A percentile compares a stretch with the other conserved stretches of the same genome.
phyloP scores from a whole-genome alignment of 1,140 invertebrate genomes.

The Chelonus insularis region DNA sequence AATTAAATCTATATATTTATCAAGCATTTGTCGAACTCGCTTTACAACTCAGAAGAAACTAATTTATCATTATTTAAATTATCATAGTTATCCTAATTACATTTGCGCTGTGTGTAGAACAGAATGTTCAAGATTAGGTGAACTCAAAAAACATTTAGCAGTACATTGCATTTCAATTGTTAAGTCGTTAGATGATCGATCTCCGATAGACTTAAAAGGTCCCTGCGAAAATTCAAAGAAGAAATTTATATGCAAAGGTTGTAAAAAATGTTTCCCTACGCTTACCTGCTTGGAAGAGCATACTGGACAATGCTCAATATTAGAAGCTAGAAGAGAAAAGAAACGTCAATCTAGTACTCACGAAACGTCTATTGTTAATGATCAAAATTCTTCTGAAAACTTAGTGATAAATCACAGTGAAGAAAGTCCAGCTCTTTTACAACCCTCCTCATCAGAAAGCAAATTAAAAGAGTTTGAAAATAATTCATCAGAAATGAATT shows the following conservation, averaged over 20 bases:
- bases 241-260: slow-evolving; percentile 15
- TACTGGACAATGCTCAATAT: not conserved
- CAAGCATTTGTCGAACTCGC: slow-evolving; percentile 10
- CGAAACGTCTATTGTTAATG: too few species aligned
- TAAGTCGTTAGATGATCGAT: not conserved
- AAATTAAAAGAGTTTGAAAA: too few species aligned
- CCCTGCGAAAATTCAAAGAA: slow-evolving; percentile 16
- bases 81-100: not conserved
- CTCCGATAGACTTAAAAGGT: slow-evolving; percentile 15
- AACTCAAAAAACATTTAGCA: slow-evolving; percentile 3
- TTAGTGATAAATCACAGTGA: too few species aligned
- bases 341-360: not conserved
- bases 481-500: too few species aligned
- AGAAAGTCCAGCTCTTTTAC: too few species aligned
- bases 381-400: too few species aligned
- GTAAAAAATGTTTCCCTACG: slow-evolving; percentile 22
- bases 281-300: slow-evolving; percentile 10
- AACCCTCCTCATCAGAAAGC: too few species aligned
- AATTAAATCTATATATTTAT: slow-evolving; percentile 1
- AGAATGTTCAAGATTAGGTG: not conserved
- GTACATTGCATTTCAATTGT: slow-evolving; percentile 9
- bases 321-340: not conserved
- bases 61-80: slow-evolving; percentile 12
- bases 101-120: slow-evolving; percentile 7
- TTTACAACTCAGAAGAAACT: slow-evolving; percentile 9